Base-by-base conservation (phyloP, 1,140 invertebrate genomes). In the Drosophila parvula region DNA sequence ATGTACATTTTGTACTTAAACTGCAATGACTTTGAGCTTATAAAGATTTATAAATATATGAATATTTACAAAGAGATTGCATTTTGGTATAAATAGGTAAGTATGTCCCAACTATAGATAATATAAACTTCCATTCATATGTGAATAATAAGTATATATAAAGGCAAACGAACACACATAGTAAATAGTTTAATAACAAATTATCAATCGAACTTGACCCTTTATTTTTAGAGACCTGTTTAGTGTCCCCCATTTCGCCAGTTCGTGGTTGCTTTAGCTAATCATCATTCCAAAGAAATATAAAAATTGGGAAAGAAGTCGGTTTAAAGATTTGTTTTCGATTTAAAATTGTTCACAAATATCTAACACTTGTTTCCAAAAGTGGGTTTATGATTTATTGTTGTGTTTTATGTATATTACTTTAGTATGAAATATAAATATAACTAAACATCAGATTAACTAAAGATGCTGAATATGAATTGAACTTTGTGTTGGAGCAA, bases 211-310 rank as follows among this genome's bases (percentile, higher is more conserved):
- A 48, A 50, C 27, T 69, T 30, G 58, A 77, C 48, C 74, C 64
- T 53, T 63, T 48, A 30, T 48, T 68, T 78, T 47, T 74, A 40
- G 56, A 78, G 79, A 94, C 93, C 93, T 94, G 93, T 92, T 93
- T 94, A 5, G 78, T 68, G 77, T 92, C 92, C 84, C 93, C 91
- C 92, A 94, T 92, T 93, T 93, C 92, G 76, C 93, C 93, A 55
- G 93, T 93, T 82, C 93, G 92, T 74, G 89, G 89, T 81, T 91
- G 90, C 82, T 93, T 93, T 90, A 88, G 92, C 92, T 94, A 93
- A 57, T 36, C 38, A 59, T 45, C 6, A 43, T 69, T 85, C n/a
- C 16, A 50, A 48, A 81, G 63, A 76, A 18, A 59, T 38, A 76
- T 51, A 41, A 75, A 53, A 68, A 27, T 47, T 45, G 76, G 83